Evolutionary conservation across 2,797 vertebrate genomes (phyloP).

Genomic region (Apogon hyalosoma): DNA sequence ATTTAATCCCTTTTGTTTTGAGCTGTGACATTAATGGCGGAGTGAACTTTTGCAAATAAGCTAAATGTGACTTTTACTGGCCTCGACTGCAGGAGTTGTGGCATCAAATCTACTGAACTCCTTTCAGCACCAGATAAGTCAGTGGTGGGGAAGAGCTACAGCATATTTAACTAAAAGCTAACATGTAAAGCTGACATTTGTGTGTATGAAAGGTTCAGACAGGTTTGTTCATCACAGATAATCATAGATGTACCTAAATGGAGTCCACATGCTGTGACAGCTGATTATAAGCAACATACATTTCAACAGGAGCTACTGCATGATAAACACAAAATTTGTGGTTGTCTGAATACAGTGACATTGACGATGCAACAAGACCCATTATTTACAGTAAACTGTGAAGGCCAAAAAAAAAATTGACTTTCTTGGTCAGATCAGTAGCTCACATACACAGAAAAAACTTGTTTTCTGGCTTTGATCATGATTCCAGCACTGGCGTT

Average conservation of each 20-base stretch:
- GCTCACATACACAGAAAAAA: constrained; percentile 5
- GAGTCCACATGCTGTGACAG: background rate
- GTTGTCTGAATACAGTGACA: background rate
- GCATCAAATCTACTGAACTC: too few species aligned
- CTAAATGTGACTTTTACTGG: too few species aligned
- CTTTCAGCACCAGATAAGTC: too few species aligned
- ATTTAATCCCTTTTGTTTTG: too few species aligned
- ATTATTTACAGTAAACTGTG: background rate
- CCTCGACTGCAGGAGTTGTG: too few species aligned
- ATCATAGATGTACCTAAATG: background rate
- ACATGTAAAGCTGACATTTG: background rate
- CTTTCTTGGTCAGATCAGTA: background rate
- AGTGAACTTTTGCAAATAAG: too few species aligned
- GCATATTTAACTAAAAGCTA: background rate
- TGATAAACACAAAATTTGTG: background rate
- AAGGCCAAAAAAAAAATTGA: background rate
- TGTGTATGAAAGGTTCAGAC: background rate
- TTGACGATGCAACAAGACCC: background rate
- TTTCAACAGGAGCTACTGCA: background rate
- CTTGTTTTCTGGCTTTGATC: constrained; percentile 10
- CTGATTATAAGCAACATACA: constrained; percentile 9
- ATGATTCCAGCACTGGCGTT: constrained; percentile 19
- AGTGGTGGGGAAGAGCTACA: too few species aligned
- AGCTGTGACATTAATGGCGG: too few species aligned
- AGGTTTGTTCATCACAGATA: background rate